Conservation (phyloP, 2,888 invertebrate genomes). For the Rutpela maculata region DNA sequence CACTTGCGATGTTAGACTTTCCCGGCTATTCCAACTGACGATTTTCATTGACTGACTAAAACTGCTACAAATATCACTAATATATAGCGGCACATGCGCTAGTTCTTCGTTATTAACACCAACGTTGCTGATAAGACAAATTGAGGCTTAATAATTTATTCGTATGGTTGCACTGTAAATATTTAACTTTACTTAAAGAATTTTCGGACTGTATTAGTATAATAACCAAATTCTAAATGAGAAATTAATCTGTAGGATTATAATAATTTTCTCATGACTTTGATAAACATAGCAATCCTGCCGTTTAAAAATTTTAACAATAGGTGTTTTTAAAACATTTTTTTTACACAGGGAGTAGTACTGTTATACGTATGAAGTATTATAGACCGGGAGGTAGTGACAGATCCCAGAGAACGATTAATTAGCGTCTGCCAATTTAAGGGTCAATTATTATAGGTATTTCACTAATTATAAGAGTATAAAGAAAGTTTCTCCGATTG, state of each 20-base stretch:
- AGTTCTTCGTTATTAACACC: conserved; percentile 43
- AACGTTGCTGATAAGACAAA: conserved; percentile 43
- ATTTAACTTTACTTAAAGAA: not conserved
- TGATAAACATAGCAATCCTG: not conserved
- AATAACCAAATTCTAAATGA: not conserved
- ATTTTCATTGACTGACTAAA: conserved; percentile 58
- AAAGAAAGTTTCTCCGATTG: no score
- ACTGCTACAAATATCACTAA: conserved; percentile 52
- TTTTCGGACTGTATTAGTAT: not conserved
- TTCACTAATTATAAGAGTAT: no score
- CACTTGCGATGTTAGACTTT: conserved; percentile 56
- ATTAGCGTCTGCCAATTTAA: no score
- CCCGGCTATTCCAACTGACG: conserved; percentile 52
- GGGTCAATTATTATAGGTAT: no score
- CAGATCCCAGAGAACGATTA: no score
- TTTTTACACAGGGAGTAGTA: no score
- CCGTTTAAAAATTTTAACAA: no score
- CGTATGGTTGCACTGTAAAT: not conserved
- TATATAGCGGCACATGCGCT: conserved; percentile 59
- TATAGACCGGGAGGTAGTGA: no score
- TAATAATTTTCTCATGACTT: no score
- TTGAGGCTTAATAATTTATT: conserved; percentile 25
- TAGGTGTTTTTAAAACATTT: no score
- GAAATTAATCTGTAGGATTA: not conserved
- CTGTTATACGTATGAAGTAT: no score